Evolutionary conservation across 1,140 invertebrate genomes (phyloP), one percentile per base, ranked within the genome.

Genomic region (Diabrotica virgifera): DNA sequence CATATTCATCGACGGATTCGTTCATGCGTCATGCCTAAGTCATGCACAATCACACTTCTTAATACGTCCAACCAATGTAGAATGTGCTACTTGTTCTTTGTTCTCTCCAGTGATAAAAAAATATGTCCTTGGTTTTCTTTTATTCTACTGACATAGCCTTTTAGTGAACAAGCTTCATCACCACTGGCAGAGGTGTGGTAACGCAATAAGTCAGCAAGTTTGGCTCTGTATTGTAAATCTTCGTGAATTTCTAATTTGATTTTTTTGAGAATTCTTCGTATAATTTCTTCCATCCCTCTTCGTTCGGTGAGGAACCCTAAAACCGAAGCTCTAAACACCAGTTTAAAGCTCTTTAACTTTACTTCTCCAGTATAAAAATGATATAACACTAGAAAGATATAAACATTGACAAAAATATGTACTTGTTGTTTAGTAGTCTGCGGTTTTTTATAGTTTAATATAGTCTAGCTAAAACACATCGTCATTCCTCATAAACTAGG

Each of bases 1-100:
- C 95, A 79, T 99, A 99, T 80, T 99, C 97, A 84, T 99, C 97
- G 73, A 99, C 99, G 36, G 97, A 96, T 78, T 99, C 97, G n/a
- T n/a, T n/a, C n/a, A n/a, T n/a, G n/a, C n/a, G n/a, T n/a, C n/a
- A n/a, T n/a, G n/a, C n/a, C n/a, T n/a, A n/a, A 10, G 91, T 92
- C 96, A 99, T 98, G 87, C 97, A 76, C 95, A 97, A 55, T 96
- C 97, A 77, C 96, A 90, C 77, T 97, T 98, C 87, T 94, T 95
- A 0, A 99, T 93, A 63, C 94, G 85, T 82, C 99, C 97, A 66
- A 99, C 96, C 77, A 99, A 99, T 0, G 97, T 92, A 46, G 96
- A 98, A 82, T 95, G 96, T 72, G 93, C 87, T n/a, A 99, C 96
- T 76, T 93, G 91, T 59, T 99, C 97, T 74, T 89, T 91, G 81